phyloP scores from a whole-genome alignment of 2,797 vertebrate species.

The Loriculus beryllinus region DNA sequence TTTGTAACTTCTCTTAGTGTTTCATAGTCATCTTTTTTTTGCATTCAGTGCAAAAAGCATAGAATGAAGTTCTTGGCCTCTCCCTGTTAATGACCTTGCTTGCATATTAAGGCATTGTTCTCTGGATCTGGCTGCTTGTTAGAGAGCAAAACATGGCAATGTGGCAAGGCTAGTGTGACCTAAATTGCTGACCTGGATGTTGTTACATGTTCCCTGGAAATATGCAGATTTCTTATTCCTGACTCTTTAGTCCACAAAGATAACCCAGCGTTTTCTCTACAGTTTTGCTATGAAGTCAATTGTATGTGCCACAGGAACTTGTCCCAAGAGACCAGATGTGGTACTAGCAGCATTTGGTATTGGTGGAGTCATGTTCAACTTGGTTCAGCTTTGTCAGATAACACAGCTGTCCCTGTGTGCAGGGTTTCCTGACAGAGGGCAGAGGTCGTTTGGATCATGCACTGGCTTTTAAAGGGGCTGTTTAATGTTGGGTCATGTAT shows the following conservation, averaged over 20 bases:
- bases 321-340: fast-evolving
- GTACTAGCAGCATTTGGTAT: not conserved
- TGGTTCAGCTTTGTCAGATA: not conserved
- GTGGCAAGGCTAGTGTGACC: not conserved
- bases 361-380: not conserved
- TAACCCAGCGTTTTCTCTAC: not conserved
- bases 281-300: not conserved
- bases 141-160: not conserved
- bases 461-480: not conserved
- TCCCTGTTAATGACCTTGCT: not conserved
- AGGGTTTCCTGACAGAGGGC: no score
- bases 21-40: not conserved
- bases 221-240: not conserved
- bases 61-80: not conserved
- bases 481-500: not conserved
- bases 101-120: not conserved
- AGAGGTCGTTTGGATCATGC: not conserved
- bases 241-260: not conserved
- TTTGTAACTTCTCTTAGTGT: not conserved
- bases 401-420: not conserved
- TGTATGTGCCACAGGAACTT: not conserved
- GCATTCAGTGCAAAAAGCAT: not conserved
- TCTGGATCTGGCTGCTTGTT: not conserved
- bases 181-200: not conserved
- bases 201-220: not conserved